Percentiles rank a stretch among this genome's conserved stretches.
phyloP scores from a whole-genome alignment of 2,888 invertebrate genomes.

The Drosophila neoperkinsi region DNA sequence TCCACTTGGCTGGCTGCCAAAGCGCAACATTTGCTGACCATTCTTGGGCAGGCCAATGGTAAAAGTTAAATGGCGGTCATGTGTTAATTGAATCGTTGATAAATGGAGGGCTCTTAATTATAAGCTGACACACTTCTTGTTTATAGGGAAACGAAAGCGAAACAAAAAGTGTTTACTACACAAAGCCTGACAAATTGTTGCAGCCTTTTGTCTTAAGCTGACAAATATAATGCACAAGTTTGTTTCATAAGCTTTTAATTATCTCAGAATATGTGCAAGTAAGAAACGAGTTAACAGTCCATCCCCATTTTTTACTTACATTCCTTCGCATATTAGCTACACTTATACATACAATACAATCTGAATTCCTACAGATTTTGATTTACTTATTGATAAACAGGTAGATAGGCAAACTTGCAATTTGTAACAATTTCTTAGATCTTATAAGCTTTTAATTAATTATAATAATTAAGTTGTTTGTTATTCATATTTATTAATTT shows the following conservation, averaged over 20 bases:
- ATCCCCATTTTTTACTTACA: background rate
- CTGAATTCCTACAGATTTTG: background rate
- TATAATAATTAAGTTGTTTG: background rate
- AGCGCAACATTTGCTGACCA: constrained; percentile 24
- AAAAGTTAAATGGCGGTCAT: constrained; percentile 50
- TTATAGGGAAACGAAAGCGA: constrained; percentile 28
- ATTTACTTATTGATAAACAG: background rate
- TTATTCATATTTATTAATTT: background rate
- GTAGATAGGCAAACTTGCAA: background rate
- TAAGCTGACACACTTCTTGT: constrained; percentile 69
- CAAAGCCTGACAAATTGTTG: constrained; percentile 6
- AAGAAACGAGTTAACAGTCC: background rate
- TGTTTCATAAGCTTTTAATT: background rate
- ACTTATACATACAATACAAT: background rate
- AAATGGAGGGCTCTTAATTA: constrained; percentile 53
- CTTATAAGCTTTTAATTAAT: background rate
- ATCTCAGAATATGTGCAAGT: background rate
- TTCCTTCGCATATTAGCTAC: background rate
- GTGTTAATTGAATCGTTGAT: constrained; percentile 67
- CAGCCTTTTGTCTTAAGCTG: constrained; percentile 2
- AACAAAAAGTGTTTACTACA: constrained; percentile 21
- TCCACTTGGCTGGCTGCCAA: constrained; percentile 45
- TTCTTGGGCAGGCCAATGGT: constrained; percentile 19
- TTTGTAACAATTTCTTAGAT: background rate
- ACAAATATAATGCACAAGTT: background rate